Percentiles rank a stretch among this genome's conserved stretches.
These are phyloP conservation scores for Papilio protenor DNA, from an alignment of 2,888 invertebrate genomes.

Conservation along the genomic window DNA sequence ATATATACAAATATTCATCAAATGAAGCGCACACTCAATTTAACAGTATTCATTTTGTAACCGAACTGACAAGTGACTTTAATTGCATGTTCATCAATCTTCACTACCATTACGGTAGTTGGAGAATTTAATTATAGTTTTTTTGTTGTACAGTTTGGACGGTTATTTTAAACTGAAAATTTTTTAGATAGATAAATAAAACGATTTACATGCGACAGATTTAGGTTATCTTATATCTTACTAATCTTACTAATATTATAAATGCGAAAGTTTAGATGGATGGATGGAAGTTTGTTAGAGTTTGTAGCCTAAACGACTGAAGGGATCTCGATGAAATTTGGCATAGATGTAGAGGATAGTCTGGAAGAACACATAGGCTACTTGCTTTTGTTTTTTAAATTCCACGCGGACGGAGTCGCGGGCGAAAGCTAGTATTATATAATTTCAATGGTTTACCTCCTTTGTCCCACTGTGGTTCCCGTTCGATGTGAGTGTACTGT, in stretches of 20 bases:
- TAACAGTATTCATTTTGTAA: conserved; percentile 15
- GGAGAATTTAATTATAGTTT: background rate
- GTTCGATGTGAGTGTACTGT: conserved; percentile 88
- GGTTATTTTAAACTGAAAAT: background rate
- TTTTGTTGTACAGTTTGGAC: background rate
- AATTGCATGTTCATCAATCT: background rate
- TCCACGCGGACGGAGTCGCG: too few species aligned
- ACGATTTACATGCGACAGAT: background rate
- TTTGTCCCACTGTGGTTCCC: conserved; percentile 83
- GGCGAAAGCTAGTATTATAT: too few species aligned
- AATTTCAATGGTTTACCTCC: conserved; percentile 61
- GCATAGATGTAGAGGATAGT: too few species aligned
- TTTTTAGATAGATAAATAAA: background rate
- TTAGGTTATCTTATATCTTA: background rate
- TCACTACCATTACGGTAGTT: background rate
- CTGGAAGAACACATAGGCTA: too few species aligned
- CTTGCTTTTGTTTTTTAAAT: too few species aligned
- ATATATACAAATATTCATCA: background rate
- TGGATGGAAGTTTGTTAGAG: too few species aligned
- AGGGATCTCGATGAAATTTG: too few species aligned
- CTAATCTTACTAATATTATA: too few species aligned
- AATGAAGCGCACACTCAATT: background rate
- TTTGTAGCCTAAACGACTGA: too few species aligned
- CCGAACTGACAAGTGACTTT: conserved; percentile 5
- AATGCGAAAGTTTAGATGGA: background rate